Conservation (phyloP, 1,140 invertebrate genomes). For the Drosophila takahashii region DNA sequence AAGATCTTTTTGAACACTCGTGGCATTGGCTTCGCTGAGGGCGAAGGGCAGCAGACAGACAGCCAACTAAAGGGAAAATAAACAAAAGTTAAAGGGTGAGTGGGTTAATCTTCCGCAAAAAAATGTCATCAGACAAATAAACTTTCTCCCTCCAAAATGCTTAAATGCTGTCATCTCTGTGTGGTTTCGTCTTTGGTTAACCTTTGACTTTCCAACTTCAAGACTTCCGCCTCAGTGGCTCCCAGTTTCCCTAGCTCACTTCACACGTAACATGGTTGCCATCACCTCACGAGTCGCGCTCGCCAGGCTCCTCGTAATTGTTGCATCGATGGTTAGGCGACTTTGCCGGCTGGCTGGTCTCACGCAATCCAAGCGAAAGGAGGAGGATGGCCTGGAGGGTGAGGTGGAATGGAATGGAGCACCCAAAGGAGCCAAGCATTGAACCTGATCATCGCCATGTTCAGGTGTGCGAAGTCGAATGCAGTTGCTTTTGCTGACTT, state of each 20-base stretch:
- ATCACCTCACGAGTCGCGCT: conserved; percentile 40
- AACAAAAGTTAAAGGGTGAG: conserved; percentile 17
- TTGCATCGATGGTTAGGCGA: conserved; percentile 34
- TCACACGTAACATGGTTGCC: conserved; percentile 54
- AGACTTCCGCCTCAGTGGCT: conserved; percentile 33
- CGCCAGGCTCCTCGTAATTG: conserved; percentile 37
- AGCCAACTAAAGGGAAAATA: conserved; percentile 32
- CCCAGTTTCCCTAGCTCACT: conserved; percentile 14
- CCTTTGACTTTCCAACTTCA: conserved; percentile 43
- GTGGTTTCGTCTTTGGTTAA: conserved; percentile 34
- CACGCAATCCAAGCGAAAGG: conserved; percentile 44
- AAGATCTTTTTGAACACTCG: conserved; percentile 2
- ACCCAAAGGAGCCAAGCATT: conserved; percentile 52
- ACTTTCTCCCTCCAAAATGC: conserved; percentile 38
- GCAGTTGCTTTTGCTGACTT: conserved; percentile 31
- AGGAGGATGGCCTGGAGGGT: not conserved
- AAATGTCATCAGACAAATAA: conserved; percentile 40
- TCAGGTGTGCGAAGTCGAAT: conserved; percentile 53
- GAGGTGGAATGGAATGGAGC: not conserved
- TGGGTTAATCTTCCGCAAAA: conserved; percentile 56
- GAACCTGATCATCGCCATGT: conserved; percentile 65
- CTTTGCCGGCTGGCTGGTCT: conserved; percentile 55
- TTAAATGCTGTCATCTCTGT: conserved; percentile 44
- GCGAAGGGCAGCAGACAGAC: conserved; percentile 41
- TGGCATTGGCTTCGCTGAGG: conserved; percentile 21